Evolutionary conservation across 2,113 vertebrate species (phyloP).

Genomic region (Zootoca vivipara): DNA sequence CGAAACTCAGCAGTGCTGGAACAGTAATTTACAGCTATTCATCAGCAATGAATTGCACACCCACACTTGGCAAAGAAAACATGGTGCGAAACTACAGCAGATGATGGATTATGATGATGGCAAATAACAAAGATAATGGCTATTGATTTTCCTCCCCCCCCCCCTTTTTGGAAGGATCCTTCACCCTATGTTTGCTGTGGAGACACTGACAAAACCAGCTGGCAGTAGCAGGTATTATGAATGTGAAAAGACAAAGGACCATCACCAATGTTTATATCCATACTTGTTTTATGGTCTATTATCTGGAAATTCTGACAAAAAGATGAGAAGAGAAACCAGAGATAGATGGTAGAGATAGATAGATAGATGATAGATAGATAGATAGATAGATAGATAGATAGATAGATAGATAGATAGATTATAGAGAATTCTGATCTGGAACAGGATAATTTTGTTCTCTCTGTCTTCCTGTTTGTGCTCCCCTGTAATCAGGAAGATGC

Average conservation of each 20-base stretch:
- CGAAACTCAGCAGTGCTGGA: conserved; percentile 42
- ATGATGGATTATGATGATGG: conserved; percentile 59
- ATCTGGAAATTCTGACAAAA: conserved; percentile 6
- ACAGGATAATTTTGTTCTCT: background rate
- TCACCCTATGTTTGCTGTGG: conserved; percentile 2
- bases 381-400: no score
- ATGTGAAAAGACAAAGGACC: background rate
- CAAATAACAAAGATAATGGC: conserved; percentile 67
- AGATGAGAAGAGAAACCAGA: background rate
- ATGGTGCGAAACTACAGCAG: conserved; percentile 59
- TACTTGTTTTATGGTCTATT: conserved; percentile 21
- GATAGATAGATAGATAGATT: no score
- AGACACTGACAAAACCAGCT: conserved; percentile 53
- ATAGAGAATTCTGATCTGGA: background rate
- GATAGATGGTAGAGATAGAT: no score
- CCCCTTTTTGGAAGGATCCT: conserved; percentile 15
- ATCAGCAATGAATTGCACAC: conserved; percentile 35
- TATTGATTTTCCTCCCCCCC: conserved; percentile 62
- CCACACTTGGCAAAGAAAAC: conserved; percentile 51
- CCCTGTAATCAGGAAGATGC: background rate
- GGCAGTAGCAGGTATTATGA: conserved; percentile 53
- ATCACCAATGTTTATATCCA: conserved; percentile 34
- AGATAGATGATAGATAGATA: no score
- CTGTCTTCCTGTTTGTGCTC: background rate
- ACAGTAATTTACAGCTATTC: conserved; percentile 58